phyloP scores from a whole-genome alignment of 2,888 invertebrate species.

The Drosophila pegasa region DNA sequence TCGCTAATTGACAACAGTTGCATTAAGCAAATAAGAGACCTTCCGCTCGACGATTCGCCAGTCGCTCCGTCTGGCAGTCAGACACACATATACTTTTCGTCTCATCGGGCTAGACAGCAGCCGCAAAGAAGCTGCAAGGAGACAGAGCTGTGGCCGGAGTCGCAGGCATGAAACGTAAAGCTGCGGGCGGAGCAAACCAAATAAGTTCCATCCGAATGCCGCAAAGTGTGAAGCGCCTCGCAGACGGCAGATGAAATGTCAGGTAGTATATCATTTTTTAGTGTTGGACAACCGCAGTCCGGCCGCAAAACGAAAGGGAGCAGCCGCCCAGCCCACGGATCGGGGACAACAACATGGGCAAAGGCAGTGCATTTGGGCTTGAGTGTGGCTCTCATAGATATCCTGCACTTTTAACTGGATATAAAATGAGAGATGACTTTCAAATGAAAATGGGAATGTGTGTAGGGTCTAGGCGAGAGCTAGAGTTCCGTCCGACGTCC shows the following conservation, averaged over 20 bases:
- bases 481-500: no score
- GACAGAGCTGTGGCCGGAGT: background rate
- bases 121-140: constrained; percentile 18
- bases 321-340: constrained; percentile 36
- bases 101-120: constrained; percentile 28
- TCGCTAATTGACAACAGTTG: constrained; percentile 50
- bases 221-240: constrained; percentile 59
- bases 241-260: constrained; percentile 45
- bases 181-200: constrained; percentile 36
- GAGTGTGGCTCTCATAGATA: background rate
- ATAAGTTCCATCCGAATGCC: constrained; percentile 65
- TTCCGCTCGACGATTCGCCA: background rate
- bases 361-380: background rate
- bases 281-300: constrained; percentile 60
- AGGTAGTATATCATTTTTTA: constrained; percentile 73
- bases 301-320: constrained; percentile 51
- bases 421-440: background rate
- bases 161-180: background rate
- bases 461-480: no score
- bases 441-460: no score
- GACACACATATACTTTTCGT: background rate
- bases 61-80: background rate
- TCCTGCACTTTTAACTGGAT: background rate
- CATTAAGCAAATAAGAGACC: background rate
- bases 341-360: constrained; percentile 9